Percentiles rank a stretch among this genome's conserved stretches.
phyloP scores from a whole-genome alignment of 1,140 invertebrate species.

The Euura saliciscinereae region DNA sequence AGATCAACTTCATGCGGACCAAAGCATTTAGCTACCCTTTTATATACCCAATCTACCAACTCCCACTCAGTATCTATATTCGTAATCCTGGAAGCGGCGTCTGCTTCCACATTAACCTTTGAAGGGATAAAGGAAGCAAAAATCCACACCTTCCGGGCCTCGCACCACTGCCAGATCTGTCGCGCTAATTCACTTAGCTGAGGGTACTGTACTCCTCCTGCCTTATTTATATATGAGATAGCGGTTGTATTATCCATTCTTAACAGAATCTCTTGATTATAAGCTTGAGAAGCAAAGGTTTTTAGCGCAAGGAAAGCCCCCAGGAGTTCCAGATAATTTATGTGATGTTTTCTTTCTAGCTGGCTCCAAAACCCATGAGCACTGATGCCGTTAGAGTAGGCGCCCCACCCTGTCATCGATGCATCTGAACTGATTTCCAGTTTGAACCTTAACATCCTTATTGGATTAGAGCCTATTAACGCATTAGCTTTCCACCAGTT shows the following conservation, averaged over 20 bases:
- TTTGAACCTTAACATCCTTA: conserved; percentile 9
- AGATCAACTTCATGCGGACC: conserved; percentile 23
- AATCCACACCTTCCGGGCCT: conserved; percentile 28
- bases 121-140: conserved; percentile 34
- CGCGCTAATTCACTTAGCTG: conserved; percentile 27
- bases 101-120: conserved; percentile 31
- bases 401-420: conserved; percentile 24
- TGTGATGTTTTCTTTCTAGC: not conserved
- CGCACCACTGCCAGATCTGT: conserved; percentile 37
- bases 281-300: conserved; percentile 14
- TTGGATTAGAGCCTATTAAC: conserved; percentile 8
- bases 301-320: conserved; percentile 20
- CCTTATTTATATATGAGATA: conserved; percentile 27
- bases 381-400: not conserved
- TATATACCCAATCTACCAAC: not conserved
- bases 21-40: conserved; percentile 16
- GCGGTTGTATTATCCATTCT: conserved; percentile 34
- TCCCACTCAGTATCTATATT: conserved; percentile 23
- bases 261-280: conserved; percentile 23
- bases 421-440: conserved; percentile 22
- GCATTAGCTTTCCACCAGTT: conserved; percentile 20
- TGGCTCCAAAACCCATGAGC: conserved; percentile 19
- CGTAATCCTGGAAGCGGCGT: conserved; percentile 26
- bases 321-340: conserved; percentile 24
- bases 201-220: conserved; percentile 31